Evolutionary conservation across 2,113 vertebrate genomes (phyloP).

Genomic region (Clarias macrocephalus): DNA sequence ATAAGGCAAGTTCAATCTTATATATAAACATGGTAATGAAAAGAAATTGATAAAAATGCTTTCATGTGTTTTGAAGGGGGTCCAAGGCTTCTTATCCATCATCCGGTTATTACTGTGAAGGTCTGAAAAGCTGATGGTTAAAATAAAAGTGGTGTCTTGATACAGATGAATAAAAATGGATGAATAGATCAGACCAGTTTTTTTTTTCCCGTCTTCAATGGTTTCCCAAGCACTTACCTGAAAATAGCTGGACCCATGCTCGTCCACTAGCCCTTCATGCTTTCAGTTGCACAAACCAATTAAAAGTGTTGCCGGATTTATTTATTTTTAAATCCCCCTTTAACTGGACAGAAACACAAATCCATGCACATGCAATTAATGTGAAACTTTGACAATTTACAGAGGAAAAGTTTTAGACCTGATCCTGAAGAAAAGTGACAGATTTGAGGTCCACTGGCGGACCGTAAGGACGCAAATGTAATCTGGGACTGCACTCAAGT

Average conservation of each 20-base stretch:
- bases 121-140: neutral
- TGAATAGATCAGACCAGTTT: neutral
- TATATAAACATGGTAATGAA: too few species aligned
- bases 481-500: too few species aligned
- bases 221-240: neutral
- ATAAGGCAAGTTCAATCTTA: too few species aligned
- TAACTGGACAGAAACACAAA: neutral
- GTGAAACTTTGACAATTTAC: neutral
- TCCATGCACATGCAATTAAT: neutral
- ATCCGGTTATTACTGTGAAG: neutral
- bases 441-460: neutral
- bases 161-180: neutral
- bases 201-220: neutral
- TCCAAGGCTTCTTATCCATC: neutral
- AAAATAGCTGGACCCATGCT: neutral
- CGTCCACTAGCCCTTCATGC: neutral
- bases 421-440: neutral
- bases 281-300: neutral
- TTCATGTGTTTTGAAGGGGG: neutral
- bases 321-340: neutral
- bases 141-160: neutral
- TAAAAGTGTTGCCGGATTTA: neutral
- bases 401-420: neutral
- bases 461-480: too few species aligned
- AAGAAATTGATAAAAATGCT: too few species aligned